Evolutionary conservation across 2,113 vertebrate species (phyloP), one percentile per base, ranked within the genome.

Genomic region (Cyprinodon tularosa): DNA sequence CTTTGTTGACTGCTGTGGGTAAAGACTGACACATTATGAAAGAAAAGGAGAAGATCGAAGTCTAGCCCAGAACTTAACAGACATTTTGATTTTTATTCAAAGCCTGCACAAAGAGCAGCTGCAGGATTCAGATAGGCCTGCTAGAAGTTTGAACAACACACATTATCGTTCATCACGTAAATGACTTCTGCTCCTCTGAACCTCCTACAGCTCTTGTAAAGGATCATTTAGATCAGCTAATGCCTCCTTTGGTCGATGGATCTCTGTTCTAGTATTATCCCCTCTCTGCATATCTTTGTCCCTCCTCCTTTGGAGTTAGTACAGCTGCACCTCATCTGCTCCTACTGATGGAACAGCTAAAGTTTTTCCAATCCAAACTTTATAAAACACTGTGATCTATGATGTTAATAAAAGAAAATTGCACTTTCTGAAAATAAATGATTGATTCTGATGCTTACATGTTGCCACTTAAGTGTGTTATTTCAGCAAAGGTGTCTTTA

Each of bases 271-370:
- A 53, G 48, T 15, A 36, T 22, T 45, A 14, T 11, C 15, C 17
- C 42, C 59, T 13, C 59, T 5, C 20, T 8, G 42, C 15, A 38
- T 1, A 5, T 62, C n/a, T 29, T 38, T n/a, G 48, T 60, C 0
- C 14, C 14, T 50, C 37, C 6, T 61, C 45, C 14, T 62, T 50
- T 37, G 37, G 50, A 20, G 61, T 29, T 14, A 22, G 20, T 38
- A 42, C 71, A 73, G 37, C 71, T 73, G 71, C 62, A 59, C 62
- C 15, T 67, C 53, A 29, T 78, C 63, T 62, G 71, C 39, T 57
- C 39, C 57, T 2, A 1, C 63, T 17, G 38, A 73, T 0, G 1
- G 48, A 53, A 53, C 6, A 17, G 48, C 48, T 20, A 45, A 45
- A 11, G 44, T 45, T 45, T 45, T 72, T 20, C 3, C 42, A 65